Percentiles rank a stretch among this genome's conserved stretches.
Evolutionary conservation across 1,140 invertebrate genomes (phyloP).

Genomic region (Drosophila repletoides): DNA sequence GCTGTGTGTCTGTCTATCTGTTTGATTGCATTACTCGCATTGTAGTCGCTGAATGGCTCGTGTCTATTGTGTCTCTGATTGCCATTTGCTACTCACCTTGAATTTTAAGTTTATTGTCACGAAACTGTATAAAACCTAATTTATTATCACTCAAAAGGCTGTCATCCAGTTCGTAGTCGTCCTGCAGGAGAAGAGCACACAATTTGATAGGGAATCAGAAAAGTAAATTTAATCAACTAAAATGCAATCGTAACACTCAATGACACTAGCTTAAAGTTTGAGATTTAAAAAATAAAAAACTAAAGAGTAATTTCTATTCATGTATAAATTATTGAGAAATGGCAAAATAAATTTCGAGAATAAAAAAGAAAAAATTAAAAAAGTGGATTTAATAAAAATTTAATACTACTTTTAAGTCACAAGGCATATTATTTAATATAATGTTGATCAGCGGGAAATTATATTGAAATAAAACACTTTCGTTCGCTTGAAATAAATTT

Average conservation of each 20-base stretch:
- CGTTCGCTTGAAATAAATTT: too few relatives aligned
- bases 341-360: neutral
- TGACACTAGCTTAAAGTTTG: neutral
- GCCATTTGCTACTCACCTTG: conserved; percentile 70
- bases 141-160: conserved; percentile 82
- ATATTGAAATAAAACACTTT: too few relatives aligned
- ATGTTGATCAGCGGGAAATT: too few relatives aligned
- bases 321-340: too few relatives aligned
- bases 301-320: too few relatives aligned
- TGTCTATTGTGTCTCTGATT: conserved; percentile 36
- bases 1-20: too few relatives aligned
- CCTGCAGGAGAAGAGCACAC: conserved; percentile 56
- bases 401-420: too few relatives aligned
- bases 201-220: conserved; percentile 14
- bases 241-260: neutral
- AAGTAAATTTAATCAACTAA: neutral
- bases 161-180: conserved; percentile 80
- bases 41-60: neutral
- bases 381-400: too few relatives aligned
- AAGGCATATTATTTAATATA: too few relatives aligned
- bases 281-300: conserved; percentile 6
- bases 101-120: conserved; percentile 82
- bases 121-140: conserved; percentile 81
- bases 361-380: neutral
- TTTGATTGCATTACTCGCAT: conserved; percentile 40